Evolutionary conservation across 2,888 invertebrate genomes (phyloP), one percentile per base, ranked within the genome.

Genomic region (Thera britannica): DNA sequence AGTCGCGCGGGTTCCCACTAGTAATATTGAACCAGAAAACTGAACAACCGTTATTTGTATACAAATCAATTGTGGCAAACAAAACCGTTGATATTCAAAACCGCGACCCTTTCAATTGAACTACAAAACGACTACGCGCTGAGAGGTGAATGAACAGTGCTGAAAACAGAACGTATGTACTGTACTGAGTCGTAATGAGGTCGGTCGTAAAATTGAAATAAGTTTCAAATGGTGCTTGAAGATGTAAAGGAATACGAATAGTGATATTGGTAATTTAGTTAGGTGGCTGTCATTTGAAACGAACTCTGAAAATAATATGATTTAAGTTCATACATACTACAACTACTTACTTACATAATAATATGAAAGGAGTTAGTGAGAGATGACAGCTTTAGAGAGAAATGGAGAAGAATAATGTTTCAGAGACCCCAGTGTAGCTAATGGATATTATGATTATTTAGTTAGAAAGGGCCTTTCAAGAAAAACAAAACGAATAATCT

Each of bases 11-110:
- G 23, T 23, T 23, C 23, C 23, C 23, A 23, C 23, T 23, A 23
- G 38, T 46, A 46, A 2, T 46, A 46, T 46, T 9, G 44, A 46
- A 46, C 44, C 9, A 52, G 23, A 62, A 12, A 8, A 36, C 8
- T n/a, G 35, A 55, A 62, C 3, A 46, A 58, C 44, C 44, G 49
- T 57, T 58, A 54, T 23, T 23, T 23, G 23, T 3, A 52, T 62
- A 58, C 38, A 58, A 62, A 54, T 54, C 44, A 67, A 57, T 67
- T 55, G 58, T 48, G 3, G 9, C 62, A 51, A 58, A 66, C 66
- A 58, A 62, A 62, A 46, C 57, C 38, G 66, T 67, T 62, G 23
- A 62, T 62, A 67, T 62, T 62, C 58, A 67, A 67, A 62, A 49
- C 48, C 54, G 62, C 54, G 38, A 54, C 58, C 46, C 12, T 62